Evolutionary conservation across 2,888 invertebrate genomes (phyloP).

Genomic region (Tanypteryx hageni): DNA sequence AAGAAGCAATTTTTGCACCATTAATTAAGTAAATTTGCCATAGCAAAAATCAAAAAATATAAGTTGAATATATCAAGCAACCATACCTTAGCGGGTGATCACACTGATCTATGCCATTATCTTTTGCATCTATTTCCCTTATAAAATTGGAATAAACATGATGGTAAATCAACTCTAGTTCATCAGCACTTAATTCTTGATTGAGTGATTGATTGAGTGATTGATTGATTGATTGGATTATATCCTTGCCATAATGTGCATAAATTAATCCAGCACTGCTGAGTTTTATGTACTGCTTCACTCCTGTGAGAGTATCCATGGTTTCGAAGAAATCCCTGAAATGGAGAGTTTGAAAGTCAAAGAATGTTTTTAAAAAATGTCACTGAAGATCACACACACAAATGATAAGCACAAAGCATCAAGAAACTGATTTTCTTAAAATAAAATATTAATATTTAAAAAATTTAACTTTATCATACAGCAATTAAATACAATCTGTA

Average conservation of each 20-base stretch:
- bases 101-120: constrained; percentile 94
- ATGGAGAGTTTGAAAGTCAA: not conserved
- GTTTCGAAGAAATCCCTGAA: constrained; percentile 81
- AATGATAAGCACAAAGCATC: too few relatives aligned
- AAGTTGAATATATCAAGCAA: not conserved
- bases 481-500: too few relatives aligned
- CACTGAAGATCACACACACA: too few relatives aligned
- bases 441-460: too few relatives aligned
- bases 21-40: not conserved
- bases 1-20: too few relatives aligned
- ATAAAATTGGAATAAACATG: constrained; percentile 92
- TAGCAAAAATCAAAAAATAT: not conserved
- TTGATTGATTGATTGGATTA: constrained; percentile 81
- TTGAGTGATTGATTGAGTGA: too few relatives aligned
- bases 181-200: constrained; percentile 64
- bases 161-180: constrained; percentile 78
- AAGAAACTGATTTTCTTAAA: too few relatives aligned
- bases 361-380: not conserved
- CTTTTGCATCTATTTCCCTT: constrained; percentile 96
- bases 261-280: constrained; percentile 97
- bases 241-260: constrained; percentile 89
- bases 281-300: constrained; percentile 80
- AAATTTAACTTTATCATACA: too few relatives aligned
- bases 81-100: constrained; percentile 80
- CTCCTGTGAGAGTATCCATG: constrained; percentile 73